Evolutionary conservation across 2,888 invertebrate genomes (phyloP), one percentile per base, ranked within the genome.

Genomic region (Drosophila flavopinicola): DNA sequence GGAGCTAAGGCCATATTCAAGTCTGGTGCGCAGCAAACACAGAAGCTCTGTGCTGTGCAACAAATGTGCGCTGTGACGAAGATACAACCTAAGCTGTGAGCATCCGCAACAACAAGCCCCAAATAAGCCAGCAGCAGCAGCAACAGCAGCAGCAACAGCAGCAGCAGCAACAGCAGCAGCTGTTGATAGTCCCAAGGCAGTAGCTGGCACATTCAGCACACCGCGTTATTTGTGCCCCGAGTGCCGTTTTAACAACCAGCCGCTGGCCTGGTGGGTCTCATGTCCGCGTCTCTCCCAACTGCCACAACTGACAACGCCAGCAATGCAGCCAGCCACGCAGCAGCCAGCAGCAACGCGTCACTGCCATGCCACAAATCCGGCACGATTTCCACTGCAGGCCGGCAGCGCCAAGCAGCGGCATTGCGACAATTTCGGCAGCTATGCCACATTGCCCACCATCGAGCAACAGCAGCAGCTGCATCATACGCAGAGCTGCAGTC

Each of bases 11-110:
- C 85, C 64, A 58, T 82, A 85, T 37, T 85, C 78, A 25, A 82
- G 78, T 59, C 61, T 78, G 58, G 70, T 77, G 63, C 65, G 73
- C 25, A 70, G 75, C 35, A 73, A 85, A 58, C 75, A 82, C 42
- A 75, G 84, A 53, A 78, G 75, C 78, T 60, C 83, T 57, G 85
- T 89, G 75, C 78, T 90, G 63, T 90, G 90, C 74, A 86, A 83
- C 73, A 89, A 89, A 85, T 90, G 90, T 59, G 89, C 91, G 69
- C 90, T 90, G 91, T 90, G 90, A 90, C 89, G 89, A 90, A 90
- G 88, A 87, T 86, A 90, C 79, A 90, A 90, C 63, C 68, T 88
- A 60, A 80, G 78, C 75, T 89, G 90, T 73, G 87, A 88, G 73
- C 89, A 89, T 75, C 89, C 90, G 11, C 44, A 47, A 30, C 13